Evolutionary conservation across 2,797 vertebrate species (phyloP).

Genomic region (Pagetopsis macropterus): DNA sequence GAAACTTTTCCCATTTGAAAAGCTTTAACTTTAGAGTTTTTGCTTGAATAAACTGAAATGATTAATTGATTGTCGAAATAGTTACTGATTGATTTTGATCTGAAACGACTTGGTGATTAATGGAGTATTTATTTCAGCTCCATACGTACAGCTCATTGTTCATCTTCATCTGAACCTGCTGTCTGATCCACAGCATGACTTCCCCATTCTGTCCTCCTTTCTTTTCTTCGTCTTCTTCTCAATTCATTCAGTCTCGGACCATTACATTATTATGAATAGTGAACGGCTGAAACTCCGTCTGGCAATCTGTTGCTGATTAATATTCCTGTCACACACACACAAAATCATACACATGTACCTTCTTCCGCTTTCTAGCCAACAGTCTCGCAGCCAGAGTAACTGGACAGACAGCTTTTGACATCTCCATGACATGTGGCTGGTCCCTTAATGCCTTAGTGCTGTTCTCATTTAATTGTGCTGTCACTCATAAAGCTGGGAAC

Average conservation of each 20-base stretch:
- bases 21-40: background rate
- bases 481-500: slow-evolving; percentile 63
- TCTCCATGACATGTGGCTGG: slow-evolving; percentile 60
- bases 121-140: background rate
- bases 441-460: slow-evolving; percentile 65
- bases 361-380: slow-evolving; percentile 24
- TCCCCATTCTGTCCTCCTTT: slow-evolving; percentile 9
- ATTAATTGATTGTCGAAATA: background rate
- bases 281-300: slow-evolving; percentile 50
- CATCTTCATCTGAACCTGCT: background rate
- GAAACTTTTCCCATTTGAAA: background rate
- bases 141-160: background rate
- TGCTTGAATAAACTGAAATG: background rate
- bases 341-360: slow-evolving; percentile 25
- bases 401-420: slow-evolving; percentile 66
- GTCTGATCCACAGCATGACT: background rate
- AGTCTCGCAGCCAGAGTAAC: slow-evolving; percentile 29
- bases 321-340: slow-evolving; percentile 53
- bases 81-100: background rate
- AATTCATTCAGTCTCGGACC: slow-evolving; percentile 37
- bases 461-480: slow-evolving; percentile 70
- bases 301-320: slow-evolving; percentile 59
- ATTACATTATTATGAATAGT: slow-evolving; percentile 55
- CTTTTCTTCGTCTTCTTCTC: slow-evolving; percentile 13
- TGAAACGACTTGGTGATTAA: background rate